phyloP scores from a whole-genome alignment of 2,888 invertebrate species.

The Lapara coniferarum region DNA sequence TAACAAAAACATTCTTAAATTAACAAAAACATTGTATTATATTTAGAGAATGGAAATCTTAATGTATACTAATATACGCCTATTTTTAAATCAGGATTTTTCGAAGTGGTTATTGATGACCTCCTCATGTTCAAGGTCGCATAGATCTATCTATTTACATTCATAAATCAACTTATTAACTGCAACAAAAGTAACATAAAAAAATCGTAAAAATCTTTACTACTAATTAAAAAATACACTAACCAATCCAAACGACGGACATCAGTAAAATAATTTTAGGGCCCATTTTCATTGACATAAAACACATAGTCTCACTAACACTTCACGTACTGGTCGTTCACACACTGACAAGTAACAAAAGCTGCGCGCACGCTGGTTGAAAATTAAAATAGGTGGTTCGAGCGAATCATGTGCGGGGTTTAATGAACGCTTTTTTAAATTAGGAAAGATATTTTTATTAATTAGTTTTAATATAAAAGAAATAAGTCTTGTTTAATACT shows the following conservation, averaged over 20 bases:
- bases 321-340: not conserved
- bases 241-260: not conserved
- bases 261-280: slow-evolving; percentile 6
- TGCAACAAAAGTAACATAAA: not conserved
- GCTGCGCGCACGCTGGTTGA: slow-evolving; percentile 9
- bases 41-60: too few relatives aligned
- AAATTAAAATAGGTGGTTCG: slow-evolving; percentile 2
- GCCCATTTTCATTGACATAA: slow-evolving; percentile 9
- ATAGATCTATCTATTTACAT: too few relatives aligned
- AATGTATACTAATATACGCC: too few relatives aligned
- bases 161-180: not conserved
- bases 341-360: not conserved
- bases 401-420: not conserved
- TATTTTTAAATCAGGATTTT: too few relatives aligned
- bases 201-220: not conserved
- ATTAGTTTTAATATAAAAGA: too few relatives aligned
- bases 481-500: too few relatives aligned
- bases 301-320: not conserved
- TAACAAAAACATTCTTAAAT: too few relatives aligned
- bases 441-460: too few relatives aligned
- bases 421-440: too few relatives aligned
- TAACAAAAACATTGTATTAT: too few relatives aligned
- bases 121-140: too few relatives aligned
- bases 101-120: too few relatives aligned
- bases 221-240: not conserved